phyloP scores from a whole-genome alignment of 2,888 invertebrate genomes.

The Conistra vaccinii region DNA sequence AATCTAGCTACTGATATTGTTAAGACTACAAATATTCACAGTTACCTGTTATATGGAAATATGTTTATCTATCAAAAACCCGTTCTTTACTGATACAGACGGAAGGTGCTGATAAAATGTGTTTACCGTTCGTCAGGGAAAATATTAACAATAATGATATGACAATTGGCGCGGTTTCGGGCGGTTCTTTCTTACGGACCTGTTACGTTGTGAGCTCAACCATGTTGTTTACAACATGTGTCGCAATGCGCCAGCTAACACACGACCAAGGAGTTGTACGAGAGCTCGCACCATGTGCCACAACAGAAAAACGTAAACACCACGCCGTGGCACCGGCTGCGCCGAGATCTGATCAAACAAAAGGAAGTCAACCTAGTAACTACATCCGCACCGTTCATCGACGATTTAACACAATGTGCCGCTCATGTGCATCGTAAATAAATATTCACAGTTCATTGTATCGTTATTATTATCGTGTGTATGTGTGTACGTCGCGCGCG shows the following conservation, averaged over 20 bases:
- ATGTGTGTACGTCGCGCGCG: conserved; percentile 70
- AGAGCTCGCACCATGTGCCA: conserved; percentile 76
- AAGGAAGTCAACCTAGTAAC: conserved; percentile 51
- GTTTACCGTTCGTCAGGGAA: conserved; percentile 30
- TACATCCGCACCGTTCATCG: conserved; percentile 68
- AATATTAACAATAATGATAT: conserved; percentile 32
- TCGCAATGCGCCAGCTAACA: conserved; percentile 79
- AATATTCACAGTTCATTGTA: conserved; percentile 78
- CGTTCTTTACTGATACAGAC: conserved; percentile 39
- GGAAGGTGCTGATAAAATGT: conserved; percentile 32
- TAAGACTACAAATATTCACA: conserved; percentile 37
- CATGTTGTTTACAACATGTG: conserved; percentile 79
- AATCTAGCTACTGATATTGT: conserved; percentile 33
- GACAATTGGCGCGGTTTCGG: conserved; percentile 39
- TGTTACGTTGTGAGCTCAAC: conserved; percentile 51
- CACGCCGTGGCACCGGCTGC: conserved; percentile 61
- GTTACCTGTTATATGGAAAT: conserved; percentile 25
- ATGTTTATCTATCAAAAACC: conserved; percentile 51
- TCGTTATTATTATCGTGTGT: conserved; percentile 72
- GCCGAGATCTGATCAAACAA: conserved; percentile 72
- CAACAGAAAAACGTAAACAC: conserved; percentile 81
- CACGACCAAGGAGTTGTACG: conserved; percentile 67
- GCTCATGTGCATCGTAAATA: conserved; percentile 72
- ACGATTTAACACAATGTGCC: conserved; percentile 71
- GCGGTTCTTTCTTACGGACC: conserved; percentile 23